Evolutionary conservation across 1,140 invertebrate genomes (phyloP).

Genomic region (Drosophila kurseongensis): DNA sequence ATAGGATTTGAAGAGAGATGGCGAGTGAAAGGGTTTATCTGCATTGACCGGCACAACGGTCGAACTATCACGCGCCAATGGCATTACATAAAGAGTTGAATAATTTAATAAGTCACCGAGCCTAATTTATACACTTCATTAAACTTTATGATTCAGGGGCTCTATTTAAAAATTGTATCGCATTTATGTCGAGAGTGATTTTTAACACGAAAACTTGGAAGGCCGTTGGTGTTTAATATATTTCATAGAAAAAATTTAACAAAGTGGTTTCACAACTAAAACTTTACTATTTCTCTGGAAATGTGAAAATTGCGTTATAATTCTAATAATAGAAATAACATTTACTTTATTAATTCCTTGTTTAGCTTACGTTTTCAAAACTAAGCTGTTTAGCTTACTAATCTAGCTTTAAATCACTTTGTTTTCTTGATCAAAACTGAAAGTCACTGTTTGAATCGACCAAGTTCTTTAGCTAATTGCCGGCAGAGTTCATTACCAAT

Average conservation of each 20-base stretch:
- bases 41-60: conserved; percentile 8
- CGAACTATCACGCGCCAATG: conserved; percentile 55
- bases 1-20: conserved; percentile 6
- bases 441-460: not conserved
- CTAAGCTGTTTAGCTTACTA: too few species aligned
- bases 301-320: too few species aligned
- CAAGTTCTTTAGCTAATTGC: conserved; percentile 42
- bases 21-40: not conserved
- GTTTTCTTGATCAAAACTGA: not conserved
- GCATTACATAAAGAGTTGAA: conserved; percentile 58
- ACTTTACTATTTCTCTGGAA: too few species aligned
- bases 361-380: too few species aligned
- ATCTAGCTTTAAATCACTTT: not conserved
- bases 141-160: conserved; percentile 27
- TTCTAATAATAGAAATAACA: too few species aligned
- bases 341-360: too few species aligned
- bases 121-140: conserved; percentile 19
- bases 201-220: too few species aligned
- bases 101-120: conserved; percentile 50
- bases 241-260: too few species aligned
- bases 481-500: conserved; percentile 60
- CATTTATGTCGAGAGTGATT: too few species aligned
- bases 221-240: too few species aligned
- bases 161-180: not conserved
- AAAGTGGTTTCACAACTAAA: too few species aligned